A percentile compares a stretch with the other conserved stretches of the same genome.
phyloP scores from a whole-genome alignment of 2,888 invertebrate genomes.

The Lasioglossum marginatum region DNA sequence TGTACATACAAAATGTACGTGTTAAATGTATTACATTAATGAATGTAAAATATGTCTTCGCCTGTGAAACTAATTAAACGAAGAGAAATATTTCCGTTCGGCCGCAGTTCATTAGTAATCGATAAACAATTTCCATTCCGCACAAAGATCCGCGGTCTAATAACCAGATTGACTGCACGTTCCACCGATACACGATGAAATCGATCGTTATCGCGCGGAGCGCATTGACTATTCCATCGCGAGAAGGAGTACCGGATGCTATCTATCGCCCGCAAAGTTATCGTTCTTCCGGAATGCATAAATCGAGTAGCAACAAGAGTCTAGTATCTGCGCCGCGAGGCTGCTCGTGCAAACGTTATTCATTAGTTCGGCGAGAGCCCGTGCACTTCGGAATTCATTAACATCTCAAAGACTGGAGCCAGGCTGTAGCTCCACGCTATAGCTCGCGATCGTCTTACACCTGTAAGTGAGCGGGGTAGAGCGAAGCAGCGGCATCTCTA shows the following conservation, averaged over 20 bases:
- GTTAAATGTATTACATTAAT: too few relatives aligned
- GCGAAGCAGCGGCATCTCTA: not conserved
- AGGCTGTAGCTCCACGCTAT: not conserved
- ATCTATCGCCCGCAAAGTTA: constrained; percentile 66
- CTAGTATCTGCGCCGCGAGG: not conserved
- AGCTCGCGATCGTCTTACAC: not conserved
- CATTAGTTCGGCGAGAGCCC: constrained; percentile 14
- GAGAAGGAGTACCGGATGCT: constrained; percentile 61
- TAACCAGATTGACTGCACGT: not conserved
- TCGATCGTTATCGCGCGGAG: constrained; percentile 33
- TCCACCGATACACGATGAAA: not conserved
- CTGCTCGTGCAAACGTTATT: constrained; percentile 26
- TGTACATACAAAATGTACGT: too few relatives aligned
- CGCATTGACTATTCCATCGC: constrained; percentile 58
- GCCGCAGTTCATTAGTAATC: too few relatives aligned
- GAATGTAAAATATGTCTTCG: too few relatives aligned
- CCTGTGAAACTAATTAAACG: too few relatives aligned
- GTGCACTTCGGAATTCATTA: constrained; percentile 19
- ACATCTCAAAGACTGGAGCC: not conserved
- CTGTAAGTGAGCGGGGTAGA: not conserved
- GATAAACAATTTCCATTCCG: too few relatives aligned
- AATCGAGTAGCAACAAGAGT: constrained; percentile 22
- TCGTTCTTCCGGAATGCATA: constrained; percentile 42
- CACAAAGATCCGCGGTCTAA: too few relatives aligned
- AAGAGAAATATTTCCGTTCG: too few relatives aligned